Evolutionary conservation across 2,113 vertebrate species (phyloP), one percentile per base, ranked within the genome.

Genomic region (Halichoeres trimaculatus): DNA sequence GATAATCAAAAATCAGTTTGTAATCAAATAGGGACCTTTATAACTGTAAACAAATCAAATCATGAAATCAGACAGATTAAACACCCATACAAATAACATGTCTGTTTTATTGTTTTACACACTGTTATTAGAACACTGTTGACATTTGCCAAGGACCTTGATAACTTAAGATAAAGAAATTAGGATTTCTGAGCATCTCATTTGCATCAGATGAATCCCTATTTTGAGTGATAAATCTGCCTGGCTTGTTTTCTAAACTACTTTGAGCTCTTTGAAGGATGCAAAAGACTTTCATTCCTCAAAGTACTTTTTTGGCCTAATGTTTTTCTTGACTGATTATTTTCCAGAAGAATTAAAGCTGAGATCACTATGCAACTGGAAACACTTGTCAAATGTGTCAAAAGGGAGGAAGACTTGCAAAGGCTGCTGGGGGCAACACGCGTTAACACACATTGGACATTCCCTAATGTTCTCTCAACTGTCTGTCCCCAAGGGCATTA

Each of bases 401-500:
- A 72, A 43, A 40, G n/a, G 71, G 13, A 20, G 34, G 41, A 14
- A 71, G 55, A 72, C 45, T 17, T 50, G 9, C 8, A 38, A n/a
- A 67, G 61, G 52, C 53, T 70, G 23, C 63, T 47, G 30, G 10
- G 16, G 38, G 66, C 63, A 2, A 40, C 45, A 36, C 19, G 9
- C 41, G 68, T 70, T 54, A 62, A 67, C 47, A 57, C 45, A 64
- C 45, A 64, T 4, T 19, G n/a, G 55, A 63, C 38, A 35, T 52
- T 66, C 51, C 64, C 38, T 73, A 74, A 80, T 84, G 52, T 70
- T 78, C 30, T 45, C 54, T 23, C 23, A 35, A 26, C 38, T 58
- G 20, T 64, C 22, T 59, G 11, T 50, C 52, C 80, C 62, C 62
- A 36, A 70, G 81, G 76, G 62, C 50, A 43, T 72, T 67, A 80